Evolutionary conservation across 1,140 invertebrate species (phyloP), one percentile per base, ranked within the genome.

Genomic region (Lepidurus packardi): DNA sequence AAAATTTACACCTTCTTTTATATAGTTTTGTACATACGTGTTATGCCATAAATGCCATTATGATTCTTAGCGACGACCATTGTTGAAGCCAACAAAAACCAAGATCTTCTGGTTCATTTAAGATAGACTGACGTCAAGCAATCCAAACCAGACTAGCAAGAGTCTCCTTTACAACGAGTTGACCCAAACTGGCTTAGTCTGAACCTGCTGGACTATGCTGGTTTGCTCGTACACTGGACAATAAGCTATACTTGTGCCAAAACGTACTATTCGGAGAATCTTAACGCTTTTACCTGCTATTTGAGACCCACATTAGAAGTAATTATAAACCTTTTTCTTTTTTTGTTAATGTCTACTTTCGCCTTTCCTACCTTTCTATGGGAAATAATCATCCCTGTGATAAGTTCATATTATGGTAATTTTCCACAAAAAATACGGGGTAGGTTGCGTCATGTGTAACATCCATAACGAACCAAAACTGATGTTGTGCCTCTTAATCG

Each of bases 91-190:
- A 65, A 65, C 8, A 21, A 65, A 65, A 65, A 65, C 53, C 21
- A 65, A 65, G 53, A 65, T 65, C 53, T 65, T 65, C 53, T 65
- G 53, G 53, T 65, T 65, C 53, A 16, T 7, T 0, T 65, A 65
- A 65, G 53, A n/a, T 65, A 65, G 16, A 65, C 53, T 65, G n/a
- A 65, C 53, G 53, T 65, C 53, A 65, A 65, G 53, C 53, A 65
- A 65, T 65, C 53, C 53, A 21, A 65, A 65, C 53, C 53, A 65
- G 53, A 65, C 53, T 9, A 65, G 53, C 53, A 65, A 34, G 8
- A 13, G 53, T n/a, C 21, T 65, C 16, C 21, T 65, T 65, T 13
- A n/a, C 53, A 65, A 13, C 10, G 13, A 13, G 21, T 9, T 21
- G 7, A 21, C 53, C 0, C 8, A 65, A 65, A 4, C 53, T 65